These are phyloP conservation scores for Lochmaea crataegi DNA, from an alignment of 2,888 invertebrate genomes.

Conservation along the genomic window DNA sequence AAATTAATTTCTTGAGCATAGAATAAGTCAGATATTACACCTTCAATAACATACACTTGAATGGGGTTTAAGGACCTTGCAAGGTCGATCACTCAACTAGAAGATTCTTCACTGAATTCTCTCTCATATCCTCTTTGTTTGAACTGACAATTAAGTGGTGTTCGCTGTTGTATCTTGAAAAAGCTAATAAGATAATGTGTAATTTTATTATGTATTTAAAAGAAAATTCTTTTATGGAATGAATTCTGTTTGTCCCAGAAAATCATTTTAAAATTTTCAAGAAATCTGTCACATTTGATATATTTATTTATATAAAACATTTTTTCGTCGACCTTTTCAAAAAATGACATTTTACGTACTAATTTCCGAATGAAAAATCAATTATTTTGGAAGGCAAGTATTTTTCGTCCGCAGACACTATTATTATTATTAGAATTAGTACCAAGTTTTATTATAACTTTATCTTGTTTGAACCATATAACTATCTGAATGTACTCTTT, in stretches of 20 bases:
- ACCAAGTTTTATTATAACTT: too few species aligned
- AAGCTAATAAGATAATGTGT: not conserved
- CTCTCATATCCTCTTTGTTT: slow-evolving; percentile 21
- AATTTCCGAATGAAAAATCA: too few species aligned
- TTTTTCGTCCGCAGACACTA: too few species aligned
- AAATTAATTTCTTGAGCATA: not conserved
- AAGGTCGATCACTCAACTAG: slow-evolving; percentile 52
- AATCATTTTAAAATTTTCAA: too few species aligned
- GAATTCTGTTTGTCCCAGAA: not conserved
- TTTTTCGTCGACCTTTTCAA: too few species aligned
- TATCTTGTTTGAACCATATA: too few species aligned
- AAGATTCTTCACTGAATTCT: slow-evolving; percentile 38
- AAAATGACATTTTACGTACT: too few species aligned
- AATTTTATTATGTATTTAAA: not conserved
- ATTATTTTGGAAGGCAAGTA: too few species aligned
- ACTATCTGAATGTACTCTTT: too few species aligned
- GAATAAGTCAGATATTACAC: slow-evolving; percentile 18
- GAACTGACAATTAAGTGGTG: not conserved
- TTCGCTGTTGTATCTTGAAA: slow-evolving; percentile 1
- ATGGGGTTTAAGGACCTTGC: slow-evolving; percentile 57
- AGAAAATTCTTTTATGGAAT: not conserved
- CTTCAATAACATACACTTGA: slow-evolving; percentile 25
- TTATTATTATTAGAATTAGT: too few species aligned
- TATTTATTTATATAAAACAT: too few species aligned
- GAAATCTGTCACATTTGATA: too few species aligned